phyloP scores from a whole-genome alignment of 2,888 invertebrate genomes.

The Smittia sp. region DNA sequence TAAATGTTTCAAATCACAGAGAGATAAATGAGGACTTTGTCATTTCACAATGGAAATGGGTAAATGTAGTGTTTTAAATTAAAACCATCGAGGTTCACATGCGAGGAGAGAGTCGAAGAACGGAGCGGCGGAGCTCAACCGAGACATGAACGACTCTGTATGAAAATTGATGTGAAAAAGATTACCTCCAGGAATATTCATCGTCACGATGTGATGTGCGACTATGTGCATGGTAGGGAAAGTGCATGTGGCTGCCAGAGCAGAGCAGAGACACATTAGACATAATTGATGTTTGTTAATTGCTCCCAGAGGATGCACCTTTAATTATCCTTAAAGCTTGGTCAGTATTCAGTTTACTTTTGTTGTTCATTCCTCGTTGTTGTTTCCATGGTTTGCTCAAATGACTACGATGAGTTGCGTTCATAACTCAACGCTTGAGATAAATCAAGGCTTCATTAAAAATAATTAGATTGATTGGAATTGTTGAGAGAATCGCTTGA shows the following conservation, averaged over 20 bases:
- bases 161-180: constrained; percentile 31
- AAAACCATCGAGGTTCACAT: background rate
- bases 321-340: constrained; percentile 26
- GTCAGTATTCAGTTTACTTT: background rate
- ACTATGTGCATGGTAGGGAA: background rate
- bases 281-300: constrained; percentile 40
- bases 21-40: constrained; percentile 27
- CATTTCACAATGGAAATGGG: constrained; percentile 27
- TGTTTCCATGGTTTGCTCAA: no score
- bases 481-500: no score
- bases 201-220: background rate
- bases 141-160: background rate
- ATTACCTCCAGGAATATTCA: constrained; percentile 30
- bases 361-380: no score
- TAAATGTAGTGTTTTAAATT: background rate
- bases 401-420: no score
- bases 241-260: background rate
- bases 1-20: background rate
- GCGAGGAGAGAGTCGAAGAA: no score
- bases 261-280: constrained; percentile 20
- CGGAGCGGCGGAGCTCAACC: no score
- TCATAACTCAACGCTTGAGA: no score
- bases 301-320: constrained; percentile 34
- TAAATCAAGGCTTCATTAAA: no score
- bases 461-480: no score